Base-by-base conservation (phyloP, 2,888 invertebrate genomes). In the Amphimallon solstitiale region DNA sequence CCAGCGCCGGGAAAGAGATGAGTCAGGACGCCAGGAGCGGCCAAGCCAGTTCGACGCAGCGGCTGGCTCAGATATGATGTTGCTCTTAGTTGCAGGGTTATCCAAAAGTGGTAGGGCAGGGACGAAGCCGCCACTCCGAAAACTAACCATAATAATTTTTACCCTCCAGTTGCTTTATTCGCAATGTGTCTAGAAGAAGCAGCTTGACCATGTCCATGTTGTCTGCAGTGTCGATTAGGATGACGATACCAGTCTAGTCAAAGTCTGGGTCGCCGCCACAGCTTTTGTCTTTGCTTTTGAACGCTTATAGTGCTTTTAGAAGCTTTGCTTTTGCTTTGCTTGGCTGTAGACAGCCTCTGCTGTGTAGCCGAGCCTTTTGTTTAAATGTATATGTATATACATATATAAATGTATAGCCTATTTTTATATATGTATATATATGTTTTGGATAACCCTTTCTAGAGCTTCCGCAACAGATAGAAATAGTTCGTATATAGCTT, bases 21-120 rank as follows among this genome's bases (percentile, higher is more conserved):
- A 72, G 71, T 71, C 72, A 69, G 68, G 69, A 70, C 68, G 70
- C 73, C 71, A 72, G 70, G 45, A 51, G 56, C 51, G 59, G 63
- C 66, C 40, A 66, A 56, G 59, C 59, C 67, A 67, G 67, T 63
- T 66, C 56, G 56, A 43, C 60, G 43, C 63, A 69, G 68, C 48
- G 73, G 74, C 77, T 85, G 86, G 86, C 86, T 87, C 86, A 86
- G 86, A 86, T 87, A 86, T 86, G 86, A 86, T 86, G 83, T 80
- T 67, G 82, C 81, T 80, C 80, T 79, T 77, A 84, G 81, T 84
- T 85, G 81, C 85, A 86, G 86, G 85, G 84, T 86, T 86, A 84
- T 85, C 84, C 84, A 85, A 85, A 83, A 74, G 73, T 52, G 63
- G 54, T 72, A 78, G 77, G 78, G 78, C 77, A 76, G 77, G 79